A percentile compares a stretch with the other conserved stretches of the same genome.
phyloP scores from a whole-genome alignment of 2,888 invertebrate genomes.

The Acanthoscelides obtectus region DNA sequence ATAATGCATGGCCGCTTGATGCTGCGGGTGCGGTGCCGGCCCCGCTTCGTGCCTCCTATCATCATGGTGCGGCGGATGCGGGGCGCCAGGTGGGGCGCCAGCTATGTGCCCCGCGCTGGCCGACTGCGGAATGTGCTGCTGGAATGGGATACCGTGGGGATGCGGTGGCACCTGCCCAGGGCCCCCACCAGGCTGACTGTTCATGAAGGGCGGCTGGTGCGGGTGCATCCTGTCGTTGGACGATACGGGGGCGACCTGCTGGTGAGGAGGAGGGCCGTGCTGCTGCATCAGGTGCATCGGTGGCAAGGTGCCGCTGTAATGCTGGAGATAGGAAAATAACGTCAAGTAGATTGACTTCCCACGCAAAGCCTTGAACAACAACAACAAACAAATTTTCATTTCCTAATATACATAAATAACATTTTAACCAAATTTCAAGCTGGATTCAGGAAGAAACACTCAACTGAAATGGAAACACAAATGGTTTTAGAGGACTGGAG shows the following conservation, averaged over 20 bases:
- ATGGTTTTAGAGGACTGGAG: no score
- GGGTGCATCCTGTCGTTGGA: constrained; percentile 14
- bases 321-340: constrained; percentile 1
- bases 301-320: constrained; percentile 13
- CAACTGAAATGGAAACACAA: no score
- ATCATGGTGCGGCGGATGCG: constrained; percentile 8
- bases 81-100: not conserved
- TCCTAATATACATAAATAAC: no score
- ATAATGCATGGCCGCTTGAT: not conserved
- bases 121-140: constrained; percentile 1
- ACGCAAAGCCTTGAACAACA: no score
- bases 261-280: constrained; percentile 4
- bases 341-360: no score
- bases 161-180: constrained; percentile 9
- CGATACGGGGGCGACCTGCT: constrained; percentile 10
- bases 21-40: not conserved
- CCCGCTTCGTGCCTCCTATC: not conserved
- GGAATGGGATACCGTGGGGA: not conserved
- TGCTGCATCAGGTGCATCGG: constrained; percentile 18
- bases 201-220: constrained; percentile 4
- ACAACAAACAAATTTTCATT: no score
- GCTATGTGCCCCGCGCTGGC: not conserved
- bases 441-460: no score
- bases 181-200: constrained; percentile 1
- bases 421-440: no score